phyloP scores from a whole-genome alignment of 2,888 invertebrate genomes.

The Sinotaia quadrata region DNA sequence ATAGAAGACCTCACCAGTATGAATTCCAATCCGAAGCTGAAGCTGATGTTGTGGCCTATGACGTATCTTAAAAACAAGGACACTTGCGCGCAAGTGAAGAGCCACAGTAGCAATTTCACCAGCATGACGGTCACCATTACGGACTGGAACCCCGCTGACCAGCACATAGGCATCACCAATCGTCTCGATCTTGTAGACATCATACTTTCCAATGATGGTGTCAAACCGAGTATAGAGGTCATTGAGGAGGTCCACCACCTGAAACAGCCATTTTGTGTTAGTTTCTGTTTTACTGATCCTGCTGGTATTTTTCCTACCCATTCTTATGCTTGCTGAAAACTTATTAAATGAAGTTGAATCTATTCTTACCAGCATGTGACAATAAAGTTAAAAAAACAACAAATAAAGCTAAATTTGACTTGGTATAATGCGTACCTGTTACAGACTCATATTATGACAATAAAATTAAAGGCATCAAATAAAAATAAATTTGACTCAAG shows the following conservation, averaged over 20 bases:
- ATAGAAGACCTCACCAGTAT: conserved; percentile 56
- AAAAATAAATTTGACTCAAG: too few species aligned
- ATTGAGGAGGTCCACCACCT: conserved; percentile 65
- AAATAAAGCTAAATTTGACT: too few species aligned
- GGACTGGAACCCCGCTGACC: conserved; percentile 53
- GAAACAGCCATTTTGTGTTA: too few species aligned
- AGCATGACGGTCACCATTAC: conserved; percentile 53
- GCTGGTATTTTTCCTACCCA: too few species aligned
- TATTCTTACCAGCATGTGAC: too few species aligned
- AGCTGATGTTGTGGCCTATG: conserved; percentile 51
- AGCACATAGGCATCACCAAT: conserved; percentile 64
- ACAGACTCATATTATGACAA: too few species aligned
- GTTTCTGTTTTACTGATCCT: too few species aligned
- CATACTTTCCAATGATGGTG: conserved; percentile 57
- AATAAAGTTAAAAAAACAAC: too few species aligned
- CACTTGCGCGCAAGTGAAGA: conserved; percentile 48
- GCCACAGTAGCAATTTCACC: conserved; percentile 58
- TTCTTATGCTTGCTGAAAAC: too few species aligned
- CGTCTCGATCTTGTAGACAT: conserved; percentile 68
- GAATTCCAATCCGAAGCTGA: conserved; percentile 55
- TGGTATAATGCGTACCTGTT: too few species aligned
- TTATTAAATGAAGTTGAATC: too few species aligned
- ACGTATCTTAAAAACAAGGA: conserved; percentile 50
- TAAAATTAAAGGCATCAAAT: too few species aligned
- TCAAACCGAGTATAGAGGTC: conserved; percentile 66